Evolutionary conservation across 2,888 invertebrate species (phyloP).

Genomic region (Oxycera nigricornis): DNA sequence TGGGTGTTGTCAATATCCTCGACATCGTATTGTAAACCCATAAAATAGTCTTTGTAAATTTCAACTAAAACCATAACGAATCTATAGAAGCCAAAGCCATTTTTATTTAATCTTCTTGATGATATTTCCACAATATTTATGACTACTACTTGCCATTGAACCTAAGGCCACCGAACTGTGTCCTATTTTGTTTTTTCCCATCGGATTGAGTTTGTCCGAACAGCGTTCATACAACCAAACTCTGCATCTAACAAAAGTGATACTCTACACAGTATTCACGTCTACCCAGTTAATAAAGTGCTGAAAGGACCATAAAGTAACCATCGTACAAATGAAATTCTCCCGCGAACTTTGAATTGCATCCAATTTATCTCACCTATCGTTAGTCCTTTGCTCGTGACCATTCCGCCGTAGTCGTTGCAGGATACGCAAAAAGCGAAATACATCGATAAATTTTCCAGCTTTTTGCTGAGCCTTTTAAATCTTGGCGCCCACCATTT

Average conservation of each 20-base stretch:
- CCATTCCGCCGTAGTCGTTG: not conserved
- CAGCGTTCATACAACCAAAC: not conserved
- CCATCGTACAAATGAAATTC: not conserved
- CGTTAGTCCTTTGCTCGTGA: not conserved
- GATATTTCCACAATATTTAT: no score
- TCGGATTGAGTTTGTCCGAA: not conserved
- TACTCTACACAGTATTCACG: not conserved
- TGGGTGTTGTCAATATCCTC: no score
- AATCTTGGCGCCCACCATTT: conserved; percentile 11
- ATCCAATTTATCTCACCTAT: conserved; percentile 19
- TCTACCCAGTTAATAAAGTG: not conserved
- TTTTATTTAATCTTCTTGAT: no score
- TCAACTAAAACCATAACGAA: no score
- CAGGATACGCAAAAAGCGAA: conserved; percentile 10
- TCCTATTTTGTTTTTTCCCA: no score
- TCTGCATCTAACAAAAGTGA: conserved; percentile 6
- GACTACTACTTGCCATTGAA: no score
- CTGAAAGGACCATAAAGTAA: not conserved
- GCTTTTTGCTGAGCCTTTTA: not conserved
- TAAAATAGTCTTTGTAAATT: no score
- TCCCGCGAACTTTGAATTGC: not conserved
- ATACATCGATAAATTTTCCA: conserved; percentile 22
- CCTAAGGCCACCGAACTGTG: no score
- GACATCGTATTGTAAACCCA: no score
- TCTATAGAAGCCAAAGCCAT: no score